A percentile compares a stretch with the other conserved stretches of the same genome.
Conservation (phyloP, 2,797 vertebrate genomes). For the Xyrichtys novacula region DNA sequence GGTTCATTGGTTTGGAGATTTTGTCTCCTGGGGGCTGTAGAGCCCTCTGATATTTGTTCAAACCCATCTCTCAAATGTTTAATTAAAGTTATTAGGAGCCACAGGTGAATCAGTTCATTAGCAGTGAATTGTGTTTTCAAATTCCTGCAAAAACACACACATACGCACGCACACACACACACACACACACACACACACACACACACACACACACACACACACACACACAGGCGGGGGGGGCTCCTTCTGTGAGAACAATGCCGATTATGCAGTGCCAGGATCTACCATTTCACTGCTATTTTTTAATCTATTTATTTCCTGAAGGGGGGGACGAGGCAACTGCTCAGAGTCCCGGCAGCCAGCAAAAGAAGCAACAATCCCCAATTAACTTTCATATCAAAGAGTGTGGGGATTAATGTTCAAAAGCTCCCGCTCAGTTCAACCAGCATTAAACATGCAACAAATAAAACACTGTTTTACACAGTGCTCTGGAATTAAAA, state of each 20-base stretch:
- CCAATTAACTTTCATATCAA: slow-evolving; percentile 16
- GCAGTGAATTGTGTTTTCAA: slow-evolving; percentile 41
- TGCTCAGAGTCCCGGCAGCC: neutral
- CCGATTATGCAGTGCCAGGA: slow-evolving; percentile 9
- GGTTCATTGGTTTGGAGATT: slow-evolving; percentile 59
- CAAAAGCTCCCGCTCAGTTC: neutral
- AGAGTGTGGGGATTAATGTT: neutral
- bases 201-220: no score
- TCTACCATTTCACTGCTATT: neutral
- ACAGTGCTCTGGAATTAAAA: neutral
- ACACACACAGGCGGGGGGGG: neutral
- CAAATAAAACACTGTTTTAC: neutral
- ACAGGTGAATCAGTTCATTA: slow-evolving; percentile 69
- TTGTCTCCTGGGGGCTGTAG: slow-evolving; percentile 41
- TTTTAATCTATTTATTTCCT: neutral
- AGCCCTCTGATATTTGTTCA: slow-evolving; percentile 63
- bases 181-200: no score
- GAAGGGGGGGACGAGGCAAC: neutral
- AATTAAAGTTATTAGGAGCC: slow-evolving; percentile 73
- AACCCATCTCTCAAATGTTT: slow-evolving; percentile 68
- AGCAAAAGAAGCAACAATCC: neutral
- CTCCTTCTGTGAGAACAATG: slow-evolving; percentile 18
- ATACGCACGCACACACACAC: neutral
- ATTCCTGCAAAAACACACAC: slow-evolving; percentile 19
- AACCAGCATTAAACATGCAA: neutral